Conservation (phyloP, 2,888 invertebrate species). For the Nebria salina region DNA sequence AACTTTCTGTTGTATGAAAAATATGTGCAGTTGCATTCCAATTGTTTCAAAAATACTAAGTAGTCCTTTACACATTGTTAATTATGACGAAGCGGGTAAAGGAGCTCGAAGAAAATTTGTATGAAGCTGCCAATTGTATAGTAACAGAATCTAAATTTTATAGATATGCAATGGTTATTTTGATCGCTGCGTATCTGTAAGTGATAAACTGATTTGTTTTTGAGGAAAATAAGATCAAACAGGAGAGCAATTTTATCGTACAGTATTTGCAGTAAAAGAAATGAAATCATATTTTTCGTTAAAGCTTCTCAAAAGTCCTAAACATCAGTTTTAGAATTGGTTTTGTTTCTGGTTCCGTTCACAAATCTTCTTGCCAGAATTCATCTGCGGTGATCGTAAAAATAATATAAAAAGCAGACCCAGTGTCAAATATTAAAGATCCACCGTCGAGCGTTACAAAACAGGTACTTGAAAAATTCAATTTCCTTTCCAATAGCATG, state of each 20-base stretch:
- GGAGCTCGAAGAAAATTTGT: too few relatives aligned
- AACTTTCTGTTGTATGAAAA: neutral
- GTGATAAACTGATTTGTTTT: too few relatives aligned
- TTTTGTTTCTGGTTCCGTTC: neutral
- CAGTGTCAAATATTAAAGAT: neutral
- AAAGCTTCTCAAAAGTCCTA: neutral
- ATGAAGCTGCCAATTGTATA: too few relatives aligned
- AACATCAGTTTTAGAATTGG: neutral
- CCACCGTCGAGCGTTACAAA: neutral
- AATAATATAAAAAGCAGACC: neutral
- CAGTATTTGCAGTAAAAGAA: too few relatives aligned
- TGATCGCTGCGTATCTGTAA: too few relatives aligned
- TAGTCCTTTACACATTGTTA: neutral
- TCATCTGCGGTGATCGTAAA: neutral
- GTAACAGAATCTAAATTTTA: too few relatives aligned
- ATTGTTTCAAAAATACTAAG: neutral
- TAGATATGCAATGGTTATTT: too few relatives aligned
- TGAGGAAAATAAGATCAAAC: too few relatives aligned
- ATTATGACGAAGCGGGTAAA: too few relatives aligned
- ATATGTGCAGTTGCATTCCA: neutral
- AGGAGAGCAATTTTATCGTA: too few relatives aligned
- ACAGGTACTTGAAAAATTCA: slow-evolving; percentile 32
- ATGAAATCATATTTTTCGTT: neutral
- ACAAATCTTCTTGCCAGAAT: neutral
- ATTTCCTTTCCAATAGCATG: slow-evolving; percentile 36